Base-by-base conservation (phyloP, 2,113 vertebrate genomes). In the Xiphophorus hellerii region DNA sequence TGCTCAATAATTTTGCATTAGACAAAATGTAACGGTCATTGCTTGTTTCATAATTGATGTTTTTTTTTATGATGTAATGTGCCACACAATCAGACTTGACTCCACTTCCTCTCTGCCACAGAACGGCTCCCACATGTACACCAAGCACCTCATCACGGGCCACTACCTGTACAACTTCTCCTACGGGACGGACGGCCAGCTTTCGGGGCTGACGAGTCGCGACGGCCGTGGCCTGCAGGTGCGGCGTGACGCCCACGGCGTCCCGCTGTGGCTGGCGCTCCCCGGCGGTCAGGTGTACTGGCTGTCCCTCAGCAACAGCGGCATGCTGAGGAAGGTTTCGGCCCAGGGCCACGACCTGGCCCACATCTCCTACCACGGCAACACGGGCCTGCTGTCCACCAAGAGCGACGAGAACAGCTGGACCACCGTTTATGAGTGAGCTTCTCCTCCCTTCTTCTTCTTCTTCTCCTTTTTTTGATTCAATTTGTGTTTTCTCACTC, bases 351-450 rank as follows among this genome's bases (percentile, higher is more conserved):
- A 98, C 85, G 97, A 98, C 91, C 92, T 99, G 67, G 96, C 97
- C 76, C 94, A 98, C 83, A 96, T 99, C 96, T 97, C 97, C 2
- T 99, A 98, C 82, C 96, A 97, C 61, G 97, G 97, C 74, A 98
- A 96, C 90, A 96, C 95, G 0, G 97, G 97, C 83, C 96, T 98
- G 90, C 93, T 98, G 82, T 96, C 97, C 78, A 98, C 97, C 85
- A 98, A 98, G 93, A 98, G 97, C 29, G 96, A 99, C 44, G 97
- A 99, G 89, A 98, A 99, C 25, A 97, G 97, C 77, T 99, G 97
- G 97, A 98, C 97, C 17, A 98, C 97, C 1, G 96, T 98, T 80
- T 99, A 98, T 77, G 97, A 98, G 97, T 99, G 95, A 97, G 97
- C 37, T 65, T 30, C 27, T 8, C 12, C 4, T 14, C 3, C 25